Percentiles rank a stretch among this genome's conserved stretches.
Conservation (phyloP, 2,113 vertebrate genomes). For the Gambusia holbrooki region DNA sequence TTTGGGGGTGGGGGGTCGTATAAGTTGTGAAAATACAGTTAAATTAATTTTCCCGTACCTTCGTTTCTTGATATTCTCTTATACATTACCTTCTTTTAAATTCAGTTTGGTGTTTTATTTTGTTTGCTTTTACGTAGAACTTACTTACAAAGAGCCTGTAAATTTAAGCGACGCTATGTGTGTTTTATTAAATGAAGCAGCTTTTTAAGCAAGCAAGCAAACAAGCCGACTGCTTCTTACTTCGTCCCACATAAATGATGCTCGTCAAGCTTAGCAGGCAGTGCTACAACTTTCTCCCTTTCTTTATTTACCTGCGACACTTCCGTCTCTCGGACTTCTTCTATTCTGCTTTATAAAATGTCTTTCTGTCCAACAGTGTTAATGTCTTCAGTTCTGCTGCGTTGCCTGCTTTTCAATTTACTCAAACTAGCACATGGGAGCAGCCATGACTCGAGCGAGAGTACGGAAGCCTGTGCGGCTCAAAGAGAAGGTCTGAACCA, state of each 20-base stretch:
- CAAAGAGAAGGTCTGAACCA: no score
- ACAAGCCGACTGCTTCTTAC: neutral
- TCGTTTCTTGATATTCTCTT: no score
- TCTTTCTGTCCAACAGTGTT: fast-evolving
- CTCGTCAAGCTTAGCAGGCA: conserved; percentile 9
- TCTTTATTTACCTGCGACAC: conserved; percentile 24
- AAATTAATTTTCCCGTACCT: no score
- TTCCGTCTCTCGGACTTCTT: neutral
- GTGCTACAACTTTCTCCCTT: neutral
- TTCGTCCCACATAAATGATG: neutral
- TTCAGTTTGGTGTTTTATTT: no score
- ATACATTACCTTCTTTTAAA: no score
- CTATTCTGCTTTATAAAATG: neutral
- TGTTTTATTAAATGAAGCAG: neutral
- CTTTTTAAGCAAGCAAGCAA: neutral
- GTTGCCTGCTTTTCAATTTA: neutral
- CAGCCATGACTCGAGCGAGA: conserved; percentile 71
- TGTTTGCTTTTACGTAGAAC: no score
- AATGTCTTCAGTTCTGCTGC: neutral
- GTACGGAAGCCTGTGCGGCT: conserved; percentile 58
- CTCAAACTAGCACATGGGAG: conserved; percentile 59
- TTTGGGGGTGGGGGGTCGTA: no score
- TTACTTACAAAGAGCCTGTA: neutral
- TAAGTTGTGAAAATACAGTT: no score
- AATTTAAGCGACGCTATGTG: neutral